Percentiles rank a stretch among this genome's conserved stretches.
phyloP scores from a whole-genome alignment of 2,888 invertebrate genomes.

The Aporophyla lueneburgensis region DNA sequence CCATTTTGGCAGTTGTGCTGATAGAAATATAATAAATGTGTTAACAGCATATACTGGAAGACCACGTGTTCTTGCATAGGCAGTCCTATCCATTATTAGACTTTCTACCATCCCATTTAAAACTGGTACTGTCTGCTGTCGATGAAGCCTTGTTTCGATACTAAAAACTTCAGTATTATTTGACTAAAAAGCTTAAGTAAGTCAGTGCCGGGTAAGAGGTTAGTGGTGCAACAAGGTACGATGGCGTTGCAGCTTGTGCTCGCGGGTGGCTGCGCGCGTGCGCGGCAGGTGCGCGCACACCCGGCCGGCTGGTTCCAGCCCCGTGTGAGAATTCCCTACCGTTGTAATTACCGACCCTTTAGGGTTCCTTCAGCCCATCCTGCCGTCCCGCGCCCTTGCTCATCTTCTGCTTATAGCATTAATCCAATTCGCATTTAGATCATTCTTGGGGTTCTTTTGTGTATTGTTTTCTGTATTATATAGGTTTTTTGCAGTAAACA shows the following conservation, averaged over 20 bases:
- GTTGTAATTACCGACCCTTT: constrained; percentile 81
- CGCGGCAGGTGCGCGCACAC: constrained; percentile 86
- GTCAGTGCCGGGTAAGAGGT: constrained; percentile 56
- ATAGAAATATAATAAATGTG: constrained; percentile 9
- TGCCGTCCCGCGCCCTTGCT: constrained; percentile 21
- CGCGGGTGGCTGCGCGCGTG: constrained; percentile 67
- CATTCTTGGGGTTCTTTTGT: constrained; percentile 1
- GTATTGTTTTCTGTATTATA: background rate
- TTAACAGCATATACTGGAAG: background rate
- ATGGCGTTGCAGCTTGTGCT: constrained; percentile 63
- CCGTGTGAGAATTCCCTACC: constrained; percentile 80
- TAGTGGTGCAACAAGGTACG: constrained; percentile 63
- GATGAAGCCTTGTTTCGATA: constrained; percentile 4
- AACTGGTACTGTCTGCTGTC: background rate
- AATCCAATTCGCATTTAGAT: constrained; percentile 20
- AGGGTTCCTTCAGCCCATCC: constrained; percentile 65
- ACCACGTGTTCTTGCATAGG: constrained; percentile 4
- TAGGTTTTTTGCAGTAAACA: background rate
- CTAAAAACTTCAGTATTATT: constrained; percentile 22
- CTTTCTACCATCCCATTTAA: background rate
- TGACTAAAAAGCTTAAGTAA: constrained; percentile 37
- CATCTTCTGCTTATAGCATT: constrained; percentile 42
- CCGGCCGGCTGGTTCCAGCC: constrained; percentile 82
- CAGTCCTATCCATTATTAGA: background rate
- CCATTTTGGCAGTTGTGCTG: background rate